Evolutionary conservation across 2,113 vertebrate species (phyloP), one percentile per base, ranked within the genome.

Genomic region (Carollia perspicillata): DNA sequence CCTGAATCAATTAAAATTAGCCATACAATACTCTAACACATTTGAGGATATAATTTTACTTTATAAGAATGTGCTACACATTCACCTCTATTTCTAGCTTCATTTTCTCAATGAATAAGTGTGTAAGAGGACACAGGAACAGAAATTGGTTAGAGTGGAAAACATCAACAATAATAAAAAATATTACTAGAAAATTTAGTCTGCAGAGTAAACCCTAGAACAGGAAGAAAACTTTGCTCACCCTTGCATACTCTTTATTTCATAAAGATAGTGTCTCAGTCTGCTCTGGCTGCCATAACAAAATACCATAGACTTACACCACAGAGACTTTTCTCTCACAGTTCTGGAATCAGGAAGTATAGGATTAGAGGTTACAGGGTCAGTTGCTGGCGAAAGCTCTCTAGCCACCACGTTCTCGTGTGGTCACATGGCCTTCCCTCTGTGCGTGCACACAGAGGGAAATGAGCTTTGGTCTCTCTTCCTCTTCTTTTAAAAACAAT

Each of bases 371-470:
- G 53, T 26, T 3, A 8, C 9, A 4, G 18, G 12, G 55, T 63
- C 3, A 13, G 4, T 9, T n/a, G 33, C 23, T 55, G 68, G 68
- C 1, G 20, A 88, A 47, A 26, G 2, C 17, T 72, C 7, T 11
- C 44, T 3, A 75, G 14, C 0, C 10, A 10, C 30, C 0, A 30
- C 68, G 0, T 26, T 5, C 13, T 10, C 26, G 26, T 66, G 28
- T 63, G 60, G 14, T 49, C 35, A 26, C 1, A 5, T 18, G 58
- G 20, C 8, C 33, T 37, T 47, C 44, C 47, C 11, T 74, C 0
- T 0, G 60, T 18, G 6, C 17, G 20, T 53, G 16, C 22, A 17
- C 0, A 5, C 0, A 8, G 30, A 60, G 28, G 22, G 40, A 22
- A 51, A 42, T 23, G 33, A 23, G 1, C 7, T 72, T 30, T n/a